Conservation (phyloP, 1,140 invertebrate genomes). For the Euura saliciscinereae region DNA sequence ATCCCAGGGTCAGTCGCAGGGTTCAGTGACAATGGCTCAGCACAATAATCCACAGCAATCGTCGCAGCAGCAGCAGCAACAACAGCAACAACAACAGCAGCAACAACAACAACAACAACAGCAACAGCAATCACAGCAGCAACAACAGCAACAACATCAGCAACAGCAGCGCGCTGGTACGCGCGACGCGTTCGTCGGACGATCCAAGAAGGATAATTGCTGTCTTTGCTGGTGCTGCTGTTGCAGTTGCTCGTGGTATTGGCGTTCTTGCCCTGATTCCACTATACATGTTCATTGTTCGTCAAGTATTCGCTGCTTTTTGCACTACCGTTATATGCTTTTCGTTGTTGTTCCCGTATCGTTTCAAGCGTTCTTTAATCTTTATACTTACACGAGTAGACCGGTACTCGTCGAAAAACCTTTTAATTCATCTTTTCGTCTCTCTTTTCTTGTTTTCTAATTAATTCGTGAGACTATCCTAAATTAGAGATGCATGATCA, state of each 20-base stretch:
- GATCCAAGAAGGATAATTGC: constrained; percentile 63
- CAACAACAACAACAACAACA: constrained; percentile 11
- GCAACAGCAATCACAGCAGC: constrained; percentile 30
- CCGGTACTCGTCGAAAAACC: no score
- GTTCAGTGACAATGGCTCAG: constrained; percentile 43
- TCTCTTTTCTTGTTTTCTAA: constrained; percentile 11
- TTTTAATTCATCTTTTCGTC: not conserved
- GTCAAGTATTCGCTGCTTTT: constrained; percentile 11
- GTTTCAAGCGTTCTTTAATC: constrained; percentile 11
- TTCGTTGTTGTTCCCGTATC: constrained; percentile 16
- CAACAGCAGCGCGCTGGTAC: constrained; percentile 32
- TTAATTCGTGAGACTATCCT: no score
- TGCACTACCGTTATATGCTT: constrained; percentile 13
- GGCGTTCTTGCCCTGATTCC: constrained; percentile 37
- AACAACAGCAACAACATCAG: constrained; percentile 28
- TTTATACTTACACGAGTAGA: no score
- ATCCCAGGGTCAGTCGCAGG: constrained; percentile 45
- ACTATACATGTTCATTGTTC: constrained; percentile 16
- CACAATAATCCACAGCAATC: constrained; percentile 42
- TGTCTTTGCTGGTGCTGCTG: constrained; percentile 75
- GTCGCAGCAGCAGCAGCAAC: constrained; percentile 40
- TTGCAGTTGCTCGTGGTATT: constrained; percentile 75
- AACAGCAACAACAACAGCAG: constrained; percentile 21
- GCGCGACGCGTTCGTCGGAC: constrained; percentile 41
- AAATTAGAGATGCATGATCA: constrained; percentile 1